Evolutionary conservation across 1,140 invertebrate genomes (phyloP).

Genomic region (Stratiolaelaps scimitus): DNA sequence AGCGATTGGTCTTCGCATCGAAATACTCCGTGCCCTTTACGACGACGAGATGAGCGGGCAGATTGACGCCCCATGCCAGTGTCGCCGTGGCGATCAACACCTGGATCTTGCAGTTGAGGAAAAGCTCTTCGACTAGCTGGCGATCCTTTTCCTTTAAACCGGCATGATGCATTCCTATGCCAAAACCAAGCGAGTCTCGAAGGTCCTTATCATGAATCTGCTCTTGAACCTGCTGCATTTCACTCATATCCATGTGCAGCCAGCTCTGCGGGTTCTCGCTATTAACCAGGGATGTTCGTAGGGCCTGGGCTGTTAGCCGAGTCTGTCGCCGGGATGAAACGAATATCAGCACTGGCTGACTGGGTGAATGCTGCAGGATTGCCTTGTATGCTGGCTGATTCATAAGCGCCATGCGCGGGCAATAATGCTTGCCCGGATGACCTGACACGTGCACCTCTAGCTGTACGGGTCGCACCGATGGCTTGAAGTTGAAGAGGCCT

Average conservation of each 20-base stretch:
- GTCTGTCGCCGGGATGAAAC: slow-evolving; percentile 97
- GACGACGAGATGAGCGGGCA: slow-evolving; percentile 81
- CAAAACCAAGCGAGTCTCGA: slow-evolving; percentile 85
- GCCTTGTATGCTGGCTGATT: slow-evolving; percentile 93
- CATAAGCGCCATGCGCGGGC: slow-evolving; percentile 98
- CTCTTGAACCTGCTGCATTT: slow-evolving; percentile 46
- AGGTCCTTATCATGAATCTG: slow-evolving; percentile 72
- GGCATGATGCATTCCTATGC: slow-evolving; percentile 97
- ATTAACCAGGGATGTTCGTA: slow-evolving; percentile 80
- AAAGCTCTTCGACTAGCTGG: slow-evolving; percentile 81
- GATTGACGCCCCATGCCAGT: slow-evolving; percentile 96
- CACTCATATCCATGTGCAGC: slow-evolving; percentile 69
- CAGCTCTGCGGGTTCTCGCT: slow-evolving; percentile 91
- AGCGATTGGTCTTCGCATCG: slow-evolving; percentile 88
- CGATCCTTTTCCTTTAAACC: slow-evolving; percentile 82
- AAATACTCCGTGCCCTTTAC: slow-evolving; percentile 87
- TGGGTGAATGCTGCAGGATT: slow-evolving; percentile 58
- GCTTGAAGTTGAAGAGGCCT: slow-evolving; percentile 94
- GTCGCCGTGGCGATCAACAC: slow-evolving; percentile 95
- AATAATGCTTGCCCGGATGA: slow-evolving; percentile 93
- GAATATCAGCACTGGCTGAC: slow-evolving; percentile 81
- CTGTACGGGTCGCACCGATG: slow-evolving; percentile 90
- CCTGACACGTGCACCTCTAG: slow-evolving; percentile 87
- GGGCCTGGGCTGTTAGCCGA: slow-evolving; percentile 83
- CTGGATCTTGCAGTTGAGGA: slow-evolving; percentile 94